Conservation (phyloP, 2,113 vertebrate species). For the Pterocles gutturalis region DNA sequence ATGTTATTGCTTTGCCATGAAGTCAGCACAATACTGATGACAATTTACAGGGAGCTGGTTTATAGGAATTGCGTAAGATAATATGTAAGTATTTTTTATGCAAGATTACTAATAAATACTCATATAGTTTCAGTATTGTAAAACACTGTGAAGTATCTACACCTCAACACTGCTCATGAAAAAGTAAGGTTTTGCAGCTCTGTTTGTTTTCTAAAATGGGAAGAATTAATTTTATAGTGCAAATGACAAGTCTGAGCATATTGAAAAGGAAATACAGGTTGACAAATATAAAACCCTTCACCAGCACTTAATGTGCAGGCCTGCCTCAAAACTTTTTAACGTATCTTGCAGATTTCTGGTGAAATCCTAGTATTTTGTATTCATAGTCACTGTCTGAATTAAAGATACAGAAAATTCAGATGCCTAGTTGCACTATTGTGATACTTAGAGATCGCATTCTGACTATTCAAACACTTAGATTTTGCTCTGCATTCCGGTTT, state of each 20-base stretch:
- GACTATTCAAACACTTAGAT: background rate
- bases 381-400: background rate
- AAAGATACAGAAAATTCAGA: background rate
- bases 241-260: background rate
- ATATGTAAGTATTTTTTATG: background rate
- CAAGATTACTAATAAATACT: background rate
- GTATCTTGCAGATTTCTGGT: rapidly evolving
- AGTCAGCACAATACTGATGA: background rate
- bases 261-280: background rate
- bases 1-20: background rate
- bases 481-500: background rate
- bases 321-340: background rate
- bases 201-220: background rate
- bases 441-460: rapidly evolving
- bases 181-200: background rate
- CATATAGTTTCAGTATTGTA: background rate
- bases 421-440: background rate
- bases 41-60: background rate
- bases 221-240: background rate
- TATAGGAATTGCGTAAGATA: background rate
- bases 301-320: background rate
- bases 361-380: background rate
- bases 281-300: background rate
- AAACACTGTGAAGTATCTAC: background rate
- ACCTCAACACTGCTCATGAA: background rate